Evolutionary conservation across 2,113 vertebrate genomes (phyloP).

Genomic region (Megaptera novaeangliae): DNA sequence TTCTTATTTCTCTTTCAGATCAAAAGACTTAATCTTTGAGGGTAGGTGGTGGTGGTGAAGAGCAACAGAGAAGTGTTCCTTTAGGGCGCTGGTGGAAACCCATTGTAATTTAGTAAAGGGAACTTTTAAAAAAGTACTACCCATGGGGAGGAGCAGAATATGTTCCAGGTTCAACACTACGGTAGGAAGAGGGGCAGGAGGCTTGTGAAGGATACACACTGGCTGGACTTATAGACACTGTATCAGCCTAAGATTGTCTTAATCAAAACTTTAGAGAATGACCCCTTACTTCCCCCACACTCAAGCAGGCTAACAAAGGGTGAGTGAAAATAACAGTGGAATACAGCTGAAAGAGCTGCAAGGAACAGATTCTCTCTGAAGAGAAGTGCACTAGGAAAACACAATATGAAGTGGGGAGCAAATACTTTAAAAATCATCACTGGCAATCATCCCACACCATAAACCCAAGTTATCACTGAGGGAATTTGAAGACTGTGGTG

Average conservation of each 20-base stretch:
- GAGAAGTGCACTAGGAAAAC: neutral
- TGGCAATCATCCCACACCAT: neutral
- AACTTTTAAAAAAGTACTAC: neutral
- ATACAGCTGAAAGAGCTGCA: neutral
- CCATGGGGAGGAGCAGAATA: neutral
- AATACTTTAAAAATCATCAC: neutral
- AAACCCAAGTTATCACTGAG: neutral
- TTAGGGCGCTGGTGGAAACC: neutral
- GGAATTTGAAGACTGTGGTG: neutral
- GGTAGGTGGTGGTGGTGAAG: neutral
- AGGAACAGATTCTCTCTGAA: neutral
- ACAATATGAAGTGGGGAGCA: neutral
- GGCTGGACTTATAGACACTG: neutral
- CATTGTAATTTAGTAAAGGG: neutral
- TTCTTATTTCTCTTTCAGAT: neutral
- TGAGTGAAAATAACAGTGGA: neutral
- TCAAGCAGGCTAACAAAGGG: neutral
- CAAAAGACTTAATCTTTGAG: neutral
- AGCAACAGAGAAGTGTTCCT: neutral
- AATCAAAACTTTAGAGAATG: neutral
- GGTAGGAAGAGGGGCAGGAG: neutral
- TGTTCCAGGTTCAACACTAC: neutral
- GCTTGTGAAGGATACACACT: neutral
- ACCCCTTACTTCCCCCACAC: neutral
- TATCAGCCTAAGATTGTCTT: neutral